Conservation (phyloP, 64 coral and sea anemone genomes). For the Stylophora pistillata region DNA sequence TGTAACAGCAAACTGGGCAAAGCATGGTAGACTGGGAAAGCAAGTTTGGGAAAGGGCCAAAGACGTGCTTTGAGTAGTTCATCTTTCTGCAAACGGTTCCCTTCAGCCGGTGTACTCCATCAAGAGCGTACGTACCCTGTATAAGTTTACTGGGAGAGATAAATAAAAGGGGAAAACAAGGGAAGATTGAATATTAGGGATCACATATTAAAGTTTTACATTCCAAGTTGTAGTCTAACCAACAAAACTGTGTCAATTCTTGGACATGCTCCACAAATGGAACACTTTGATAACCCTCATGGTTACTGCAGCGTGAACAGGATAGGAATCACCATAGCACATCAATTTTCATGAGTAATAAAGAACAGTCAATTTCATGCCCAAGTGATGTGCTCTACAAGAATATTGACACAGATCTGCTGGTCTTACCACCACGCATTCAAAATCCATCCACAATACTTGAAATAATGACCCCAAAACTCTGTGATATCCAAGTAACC, state of each 20-base stretch:
- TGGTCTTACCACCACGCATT: neutral
- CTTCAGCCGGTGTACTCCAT: conserved; percentile 99
- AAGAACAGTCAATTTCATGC: neutral
- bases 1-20: conserved; percentile 55
- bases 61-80: conserved; percentile 91
- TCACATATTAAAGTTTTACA: conserved; percentile 1
- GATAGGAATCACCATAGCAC: neutral
- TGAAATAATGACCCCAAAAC: neutral
- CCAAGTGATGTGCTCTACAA: neutral
- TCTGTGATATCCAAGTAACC: neutral
- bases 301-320: neutral
- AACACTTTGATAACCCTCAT: neutral
- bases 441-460: neutral
- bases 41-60: conserved; percentile 73
- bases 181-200: conserved; percentile 78
- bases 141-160: conserved; percentile 91
- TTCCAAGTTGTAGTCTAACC: neutral
- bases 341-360: neutral
- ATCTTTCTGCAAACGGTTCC: conserved; percentile 81
- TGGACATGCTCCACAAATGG: neutral
- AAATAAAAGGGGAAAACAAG: conserved; percentile 97
- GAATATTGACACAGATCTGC: neutral
- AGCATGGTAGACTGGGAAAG: conserved; percentile 82
- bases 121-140: conserved; percentile 85
- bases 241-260: conserved; percentile 13